Percentiles rank a stretch among this genome's conserved stretches.
Conservation (phyloP, 2,888 invertebrate genomes). For the Drosophila diplacantha region DNA sequence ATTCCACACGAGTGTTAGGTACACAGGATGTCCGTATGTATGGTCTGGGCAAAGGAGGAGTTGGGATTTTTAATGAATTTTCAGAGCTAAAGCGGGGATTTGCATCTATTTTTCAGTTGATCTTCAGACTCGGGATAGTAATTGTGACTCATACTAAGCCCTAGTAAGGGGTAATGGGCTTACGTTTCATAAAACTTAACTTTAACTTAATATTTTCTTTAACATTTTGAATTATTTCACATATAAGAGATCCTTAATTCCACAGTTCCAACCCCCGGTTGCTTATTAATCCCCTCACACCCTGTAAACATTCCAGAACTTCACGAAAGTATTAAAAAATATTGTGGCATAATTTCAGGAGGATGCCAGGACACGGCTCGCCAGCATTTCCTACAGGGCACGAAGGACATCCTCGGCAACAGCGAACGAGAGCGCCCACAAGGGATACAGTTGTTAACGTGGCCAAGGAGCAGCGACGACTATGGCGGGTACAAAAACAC, state of each 20-base stretch:
- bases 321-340: background rate
- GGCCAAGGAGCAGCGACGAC: constrained; percentile 48
- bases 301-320: background rate
- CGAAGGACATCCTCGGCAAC: constrained; percentile 55
- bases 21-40: constrained; percentile 36
- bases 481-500: constrained; percentile 39
- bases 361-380: constrained; percentile 31
- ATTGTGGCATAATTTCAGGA: constrained; percentile 60
- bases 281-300: background rate
- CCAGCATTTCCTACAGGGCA: constrained; percentile 60
- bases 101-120: background rate
- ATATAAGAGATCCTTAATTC: background rate
- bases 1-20: constrained; percentile 22
- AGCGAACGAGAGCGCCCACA: constrained; percentile 43
- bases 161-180: accelerated
- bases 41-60: background rate
- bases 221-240: background rate
- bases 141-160: no score
- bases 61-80: constrained; percentile 9
- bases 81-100: background rate
- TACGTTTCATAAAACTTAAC: no score
- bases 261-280: background rate
- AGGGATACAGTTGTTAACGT: constrained; percentile 71
- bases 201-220: background rate
- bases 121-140: background rate